Percentiles rank a stretch among this genome's conserved stretches.
Evolutionary conservation across 2,113 vertebrate species (phyloP).

Genomic region (Mola mola): DNA sequence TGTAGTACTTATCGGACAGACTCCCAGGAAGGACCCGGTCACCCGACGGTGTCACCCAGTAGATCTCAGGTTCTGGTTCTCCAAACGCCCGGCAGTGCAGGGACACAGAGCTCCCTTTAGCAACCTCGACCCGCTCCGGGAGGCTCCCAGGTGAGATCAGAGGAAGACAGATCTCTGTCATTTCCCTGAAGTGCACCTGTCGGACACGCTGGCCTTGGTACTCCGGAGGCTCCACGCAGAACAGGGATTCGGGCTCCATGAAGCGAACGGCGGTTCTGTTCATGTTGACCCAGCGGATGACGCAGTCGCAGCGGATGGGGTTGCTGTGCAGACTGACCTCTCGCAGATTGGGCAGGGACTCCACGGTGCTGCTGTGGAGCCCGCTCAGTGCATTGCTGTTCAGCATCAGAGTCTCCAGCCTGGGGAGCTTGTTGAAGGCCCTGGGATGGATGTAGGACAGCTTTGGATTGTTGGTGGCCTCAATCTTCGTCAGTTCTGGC

Average conservation of each 20-base stretch:
- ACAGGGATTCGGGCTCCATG: constrained; percentile 96
- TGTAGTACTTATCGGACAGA: constrained; percentile 88
- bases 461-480: constrained; percentile 98
- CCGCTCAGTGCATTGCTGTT: constrained; percentile 96
- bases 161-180: constrained; percentile 98
- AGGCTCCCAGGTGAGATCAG: constrained; percentile 96
- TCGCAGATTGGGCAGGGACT: constrained; percentile 93
- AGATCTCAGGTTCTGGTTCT: constrained; percentile 96
- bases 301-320: constrained; percentile 97
- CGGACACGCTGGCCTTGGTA: constrained; percentile 95
- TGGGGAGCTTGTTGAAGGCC: constrained; percentile 94
- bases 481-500: constrained; percentile 97
- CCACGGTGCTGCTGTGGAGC: constrained; percentile 92
- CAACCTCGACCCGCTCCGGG: constrained; percentile 85
- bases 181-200: constrained; percentile 96
- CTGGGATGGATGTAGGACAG: constrained; percentile 97
- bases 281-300: constrained; percentile 98
- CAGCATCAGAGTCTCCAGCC: constrained; percentile 95
- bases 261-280: constrained; percentile 95
- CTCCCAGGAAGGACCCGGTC: constrained; percentile 89
- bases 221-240: constrained; percentile 95
- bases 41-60: constrained; percentile 96
- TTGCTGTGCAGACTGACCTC: constrained; percentile 98
- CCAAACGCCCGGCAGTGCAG: constrained; percentile 96
- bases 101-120: constrained; percentile 87